Base-by-base conservation (phyloP, 2,113 vertebrate species). In the Egretta garzetta region DNA sequence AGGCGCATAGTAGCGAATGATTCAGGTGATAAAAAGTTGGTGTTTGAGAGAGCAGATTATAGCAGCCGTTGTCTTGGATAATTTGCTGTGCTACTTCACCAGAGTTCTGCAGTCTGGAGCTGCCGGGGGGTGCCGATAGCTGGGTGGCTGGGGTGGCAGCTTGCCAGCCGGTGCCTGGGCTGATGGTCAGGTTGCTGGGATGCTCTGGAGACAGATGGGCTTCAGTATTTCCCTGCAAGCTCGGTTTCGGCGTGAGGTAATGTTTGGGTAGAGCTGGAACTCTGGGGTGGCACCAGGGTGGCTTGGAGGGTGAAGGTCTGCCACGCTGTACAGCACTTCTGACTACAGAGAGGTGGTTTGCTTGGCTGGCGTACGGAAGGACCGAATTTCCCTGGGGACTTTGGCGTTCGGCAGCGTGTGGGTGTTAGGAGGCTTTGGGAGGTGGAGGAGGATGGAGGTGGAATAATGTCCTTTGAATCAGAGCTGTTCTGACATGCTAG, bases 261-360 rank as follows among this genome's bases (percentile, higher is more conserved):
- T 39, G 43, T 83, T 95, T 82, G 80, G 79, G 71, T 56, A 22
- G 30, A 39, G 63, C 52, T 30, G 64, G 50, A 66, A 7, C 3
- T 16, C 83, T 21, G 59, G n/a, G 64, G 10, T 63, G n/a, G 59
- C 52, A 47, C 35, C 1, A 1, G 20, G 17, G 27, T 0, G 1
- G 18, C 33, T 67, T 10, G 8, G 12, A 67, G 35, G 49, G 45
- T 13, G 0, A 52, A 17, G 56, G 52, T 41, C 80, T 66, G 49
- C 68, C 18, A 8, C 2, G 0, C 22, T 8, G 12, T 12, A 8
- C 0, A 0, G 37, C 0, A 2, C 15, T 59, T 72, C 74, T 9
- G 81, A 33, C 68, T 71, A 14, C 56, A 6, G 20, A 80, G 80
- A 39, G 23, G 14, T 62, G 63, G 13, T 68, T 43, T 86, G 59